These are phyloP conservation scores for Osmerus mordax DNA, from an alignment of 2,113 vertebrate species.

Conservation along the genomic window DNA sequence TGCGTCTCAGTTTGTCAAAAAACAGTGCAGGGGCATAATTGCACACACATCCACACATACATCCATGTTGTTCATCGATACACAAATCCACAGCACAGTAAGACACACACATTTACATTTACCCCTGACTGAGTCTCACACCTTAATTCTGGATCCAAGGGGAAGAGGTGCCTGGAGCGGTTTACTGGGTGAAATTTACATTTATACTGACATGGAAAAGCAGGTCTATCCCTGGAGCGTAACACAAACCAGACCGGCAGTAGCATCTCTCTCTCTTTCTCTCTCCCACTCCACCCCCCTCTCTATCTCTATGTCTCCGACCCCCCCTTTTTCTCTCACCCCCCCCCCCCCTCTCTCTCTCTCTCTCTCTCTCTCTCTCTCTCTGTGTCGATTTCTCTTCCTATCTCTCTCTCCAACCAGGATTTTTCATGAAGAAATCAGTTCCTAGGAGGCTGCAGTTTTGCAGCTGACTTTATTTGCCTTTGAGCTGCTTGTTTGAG, in stretches of 20 bases:
- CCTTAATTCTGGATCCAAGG: slow-evolving; percentile 53
- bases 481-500: slow-evolving; percentile 27
- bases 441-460: slow-evolving; percentile 42
- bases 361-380: too few relatives aligned
- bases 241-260: slow-evolving; percentile 47
- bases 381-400: too few relatives aligned
- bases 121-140: slow-evolving; percentile 33
- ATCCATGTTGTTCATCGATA: not conserved
- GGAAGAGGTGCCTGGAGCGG: slow-evolving; percentile 44
- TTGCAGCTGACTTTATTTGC: slow-evolving; percentile 25
- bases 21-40: not conserved
- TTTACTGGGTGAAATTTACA: slow-evolving; percentile 64
- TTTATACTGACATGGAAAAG: slow-evolving; percentile 56
- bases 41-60: not conserved
- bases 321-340: too few relatives aligned
- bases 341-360: slow-evolving; percentile 32
- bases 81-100: not conserved
- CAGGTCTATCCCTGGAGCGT: slow-evolving; percentile 52
- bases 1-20: too few relatives aligned
- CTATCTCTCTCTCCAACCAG: slow-evolving; percentile 26
- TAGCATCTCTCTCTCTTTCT: slow-evolving; percentile 19
- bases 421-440: slow-evolving; percentile 40
- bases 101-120: not conserved
- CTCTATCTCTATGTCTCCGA: too few relatives aligned
- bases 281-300: too few relatives aligned